A percentile compares a stretch with the other conserved stretches of the same genome.
phyloP scores from a whole-genome alignment of 2,113 vertebrate genomes.

The Rissa tridactyla region DNA sequence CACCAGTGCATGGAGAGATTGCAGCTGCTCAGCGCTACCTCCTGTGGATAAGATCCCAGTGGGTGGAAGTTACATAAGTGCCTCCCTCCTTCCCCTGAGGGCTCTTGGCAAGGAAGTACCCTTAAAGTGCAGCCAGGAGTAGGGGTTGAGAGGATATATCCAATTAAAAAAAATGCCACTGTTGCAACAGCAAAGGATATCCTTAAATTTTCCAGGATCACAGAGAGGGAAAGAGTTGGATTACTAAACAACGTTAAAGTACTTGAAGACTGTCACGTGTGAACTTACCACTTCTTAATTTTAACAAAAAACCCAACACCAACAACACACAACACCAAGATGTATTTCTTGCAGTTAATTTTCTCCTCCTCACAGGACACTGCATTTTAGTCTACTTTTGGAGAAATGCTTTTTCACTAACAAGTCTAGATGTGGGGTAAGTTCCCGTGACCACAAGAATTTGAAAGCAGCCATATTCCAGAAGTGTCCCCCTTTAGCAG shows the following conservation, averaged over 20 bases:
- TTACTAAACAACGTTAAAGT: background rate
- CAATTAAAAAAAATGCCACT: background rate
- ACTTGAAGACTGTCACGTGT: background rate
- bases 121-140: background rate
- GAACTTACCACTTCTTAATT: background rate
- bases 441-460: background rate
- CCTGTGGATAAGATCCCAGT: background rate
- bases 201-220: constrained; percentile 18
- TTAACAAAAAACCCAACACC: background rate
- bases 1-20: background rate
- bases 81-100: background rate
- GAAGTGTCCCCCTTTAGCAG: background rate
- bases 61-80: background rate
- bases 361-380: background rate
- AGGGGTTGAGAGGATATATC: background rate
- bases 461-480: rapidly evolving
- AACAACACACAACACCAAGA: rapidly evolving
- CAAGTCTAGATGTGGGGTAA: background rate
- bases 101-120: constrained; percentile 6
- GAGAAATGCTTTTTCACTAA: background rate
- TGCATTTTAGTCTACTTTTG: background rate
- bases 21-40: background rate
- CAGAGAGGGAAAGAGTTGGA: background rate
- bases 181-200: constrained; percentile 16
- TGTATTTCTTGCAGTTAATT: background rate